Evolutionary conservation across 2,797 vertebrate genomes (phyloP), one percentile per base, ranked within the genome.

Genomic region (Neosilurus hyrtlii): DNA sequence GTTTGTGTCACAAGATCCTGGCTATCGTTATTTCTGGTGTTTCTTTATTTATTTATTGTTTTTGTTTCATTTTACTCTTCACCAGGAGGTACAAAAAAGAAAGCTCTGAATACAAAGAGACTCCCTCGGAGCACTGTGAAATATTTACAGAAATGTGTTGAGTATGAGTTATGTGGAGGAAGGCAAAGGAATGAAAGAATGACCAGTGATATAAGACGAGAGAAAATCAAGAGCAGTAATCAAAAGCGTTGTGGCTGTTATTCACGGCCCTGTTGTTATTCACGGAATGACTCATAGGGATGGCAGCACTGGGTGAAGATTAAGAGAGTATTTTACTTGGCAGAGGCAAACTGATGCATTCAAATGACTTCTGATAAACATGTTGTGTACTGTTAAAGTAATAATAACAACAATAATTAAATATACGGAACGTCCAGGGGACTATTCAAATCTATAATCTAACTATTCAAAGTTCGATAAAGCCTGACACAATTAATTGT

Each of bases 161-260:
- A 43, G 66, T 71, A 79, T 35, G 51, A 52, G 56, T 74, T 81
- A 74, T 79, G 67, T 76, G 61, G 56, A 66, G 24, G 66, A 80
- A n/a, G 54, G 26, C 15, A 77, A 52, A 54, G 67, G 52, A 84
- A 74, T 59, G 18, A 22, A 66, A 81, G 62, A 86, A 81, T 84
- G 80, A 84, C 83, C 82, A 81, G 71, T n/a, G 52, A 70, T 75
- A 82, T 20, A 63, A 81, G 57, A 43, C 6, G 37, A 81, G 67
- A 81, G 18, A 83, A 86, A 84, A 86, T 84, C 73, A 83, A 84
- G 77, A 81, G 81, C 84, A 80, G 65, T 80, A 84, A 86, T 87
- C 83, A 86, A 82, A 86, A 78, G 67, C 80, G 77, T 70, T 71
- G 65, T 74, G 85, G 82, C 84, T 62, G 77, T 86, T 86, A 51